A percentile compares a stretch with the other conserved stretches of the same genome.
These are phyloP conservation scores for Tautogolabrus adspersus DNA, from an alignment of 2,113 vertebrate genomes.

Conservation along the genomic window DNA sequence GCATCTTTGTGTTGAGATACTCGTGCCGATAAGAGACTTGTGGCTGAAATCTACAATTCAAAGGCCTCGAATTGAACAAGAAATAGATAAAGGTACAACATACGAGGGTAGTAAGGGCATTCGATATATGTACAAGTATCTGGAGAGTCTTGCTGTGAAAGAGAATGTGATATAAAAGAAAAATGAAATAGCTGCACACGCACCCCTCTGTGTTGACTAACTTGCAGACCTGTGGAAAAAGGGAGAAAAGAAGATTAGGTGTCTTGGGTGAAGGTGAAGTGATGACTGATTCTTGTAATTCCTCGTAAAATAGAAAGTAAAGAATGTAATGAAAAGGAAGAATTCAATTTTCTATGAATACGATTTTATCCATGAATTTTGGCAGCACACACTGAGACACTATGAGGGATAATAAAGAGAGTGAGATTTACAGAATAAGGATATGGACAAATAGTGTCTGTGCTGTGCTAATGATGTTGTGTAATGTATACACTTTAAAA, in stretches of 20 bases:
- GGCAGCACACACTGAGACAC: neutral
- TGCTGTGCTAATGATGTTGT: neutral
- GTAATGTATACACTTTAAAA: slow-evolving; percentile 14
- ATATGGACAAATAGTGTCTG: neutral
- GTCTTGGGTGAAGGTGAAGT: slow-evolving; percentile 6
- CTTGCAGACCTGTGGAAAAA: neutral
- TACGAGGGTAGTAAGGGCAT: neutral
- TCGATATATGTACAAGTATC: neutral
- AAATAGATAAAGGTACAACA: neutral
- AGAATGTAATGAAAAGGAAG: neutral
- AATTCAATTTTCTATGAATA: neutral
- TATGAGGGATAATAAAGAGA: neutral
- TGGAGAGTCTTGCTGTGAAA: neutral
- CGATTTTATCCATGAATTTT: slow-evolving; percentile 4
- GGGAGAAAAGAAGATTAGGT: slow-evolving; percentile 2
- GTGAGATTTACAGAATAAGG: too few species aligned
- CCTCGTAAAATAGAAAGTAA: neutral
- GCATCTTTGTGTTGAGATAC: slow-evolving; percentile 21
- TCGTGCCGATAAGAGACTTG: slow-evolving; percentile 8
- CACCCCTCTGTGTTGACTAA: neutral
- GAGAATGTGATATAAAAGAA: slow-evolving; percentile 12
- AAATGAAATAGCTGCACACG: neutral
- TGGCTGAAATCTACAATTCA: slow-evolving; percentile 9
- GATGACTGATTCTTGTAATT: slow-evolving; percentile 21
- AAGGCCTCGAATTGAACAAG: neutral